phyloP scores from a whole-genome alignment of 2,797 vertebrate genomes.

The Premnoplex brunnescens region DNA sequence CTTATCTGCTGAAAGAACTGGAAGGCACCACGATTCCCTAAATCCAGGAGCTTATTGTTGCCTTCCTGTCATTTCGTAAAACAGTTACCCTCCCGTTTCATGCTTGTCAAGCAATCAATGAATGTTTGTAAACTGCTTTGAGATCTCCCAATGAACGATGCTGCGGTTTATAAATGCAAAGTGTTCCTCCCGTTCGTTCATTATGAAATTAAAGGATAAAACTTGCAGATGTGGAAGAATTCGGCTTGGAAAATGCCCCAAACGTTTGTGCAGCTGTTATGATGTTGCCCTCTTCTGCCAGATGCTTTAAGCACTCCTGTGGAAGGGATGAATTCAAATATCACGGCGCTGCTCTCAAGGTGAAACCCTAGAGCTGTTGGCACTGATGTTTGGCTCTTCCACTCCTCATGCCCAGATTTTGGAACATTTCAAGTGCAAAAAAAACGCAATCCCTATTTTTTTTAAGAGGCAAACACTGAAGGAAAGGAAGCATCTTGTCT shows the following conservation, averaged over 20 bases:
- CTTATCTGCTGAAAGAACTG: background rate
- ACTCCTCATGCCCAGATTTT: background rate
- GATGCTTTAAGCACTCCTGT: background rate
- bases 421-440: background rate
- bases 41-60: background rate
- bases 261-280: background rate
- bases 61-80: background rate
- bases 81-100: constrained; percentile 13
- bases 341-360: background rate
- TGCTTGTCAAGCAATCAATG: constrained; percentile 40
- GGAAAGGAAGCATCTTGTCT: background rate
- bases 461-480: background rate
- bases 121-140: constrained; percentile 7
- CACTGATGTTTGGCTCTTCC: background rate
- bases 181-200: background rate
- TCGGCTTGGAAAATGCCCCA: background rate
- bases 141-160: background rate
- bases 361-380: background rate
- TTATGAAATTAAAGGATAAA: background rate
- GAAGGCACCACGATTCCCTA: background rate
- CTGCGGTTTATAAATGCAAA: background rate
- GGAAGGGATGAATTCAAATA: background rate
- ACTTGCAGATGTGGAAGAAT: background rate
- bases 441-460: background rate
- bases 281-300: constrained; percentile 7